Evolutionary conservation across 2,113 vertebrate species (phyloP).

Genomic region (Eulemur macaco): DNA sequence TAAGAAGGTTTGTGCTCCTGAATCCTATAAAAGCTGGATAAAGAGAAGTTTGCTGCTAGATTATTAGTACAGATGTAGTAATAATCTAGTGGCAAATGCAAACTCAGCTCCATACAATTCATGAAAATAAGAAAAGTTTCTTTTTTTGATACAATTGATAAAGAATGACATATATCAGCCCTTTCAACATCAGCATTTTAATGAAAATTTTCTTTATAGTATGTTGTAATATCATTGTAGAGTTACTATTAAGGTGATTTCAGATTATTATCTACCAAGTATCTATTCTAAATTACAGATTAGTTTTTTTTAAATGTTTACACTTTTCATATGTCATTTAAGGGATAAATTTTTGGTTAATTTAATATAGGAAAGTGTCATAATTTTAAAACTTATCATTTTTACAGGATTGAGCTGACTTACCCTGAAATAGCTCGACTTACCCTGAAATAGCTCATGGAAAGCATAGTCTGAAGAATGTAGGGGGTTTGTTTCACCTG

Average conservation of each 20-base stretch:
- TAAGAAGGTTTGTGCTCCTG: constrained; percentile 14
- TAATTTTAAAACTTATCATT: constrained; percentile 26
- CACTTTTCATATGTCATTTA: neutral
- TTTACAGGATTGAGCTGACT: neutral
- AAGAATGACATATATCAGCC: neutral
- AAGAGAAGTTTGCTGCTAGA: neutral
- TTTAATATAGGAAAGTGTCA: neutral
- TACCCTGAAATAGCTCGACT: neutral
- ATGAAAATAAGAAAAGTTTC: neutral
- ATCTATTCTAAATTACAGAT: neutral
- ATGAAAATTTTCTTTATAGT: neutral
- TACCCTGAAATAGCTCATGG: neutral
- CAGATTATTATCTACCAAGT: constrained; percentile 16
- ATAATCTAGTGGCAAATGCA: neutral
- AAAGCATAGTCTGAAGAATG: neutral
- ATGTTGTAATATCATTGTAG: neutral
- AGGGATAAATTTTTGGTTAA: neutral
- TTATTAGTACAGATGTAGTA: constrained; percentile 18
- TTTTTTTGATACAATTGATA: neutral
- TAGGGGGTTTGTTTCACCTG: neutral
- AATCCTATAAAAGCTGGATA: neutral
- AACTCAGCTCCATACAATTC: neutral
- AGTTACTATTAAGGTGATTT: neutral
- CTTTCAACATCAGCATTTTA: neutral
- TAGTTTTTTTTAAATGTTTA: neutral